Percentiles rank a stretch among this genome's conserved stretches.
These are phyloP conservation scores for Bothrops jararaca DNA, from an alignment of 2,113 vertebrate genomes.

Conservation along the genomic window DNA sequence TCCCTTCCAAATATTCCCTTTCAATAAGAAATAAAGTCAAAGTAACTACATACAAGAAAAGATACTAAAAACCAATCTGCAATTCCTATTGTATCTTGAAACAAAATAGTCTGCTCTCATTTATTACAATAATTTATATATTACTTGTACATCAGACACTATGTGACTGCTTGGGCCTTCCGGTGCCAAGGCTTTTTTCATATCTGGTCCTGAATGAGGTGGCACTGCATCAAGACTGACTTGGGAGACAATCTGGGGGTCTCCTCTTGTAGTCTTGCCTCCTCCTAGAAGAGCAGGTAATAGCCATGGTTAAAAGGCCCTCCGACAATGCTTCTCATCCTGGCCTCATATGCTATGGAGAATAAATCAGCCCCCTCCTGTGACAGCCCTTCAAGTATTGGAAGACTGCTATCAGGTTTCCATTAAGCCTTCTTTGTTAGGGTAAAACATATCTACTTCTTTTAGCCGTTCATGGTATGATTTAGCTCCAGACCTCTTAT, in stretches of 20 bases:
- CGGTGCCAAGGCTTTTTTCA: background rate
- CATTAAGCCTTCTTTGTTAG: too few relatives aligned
- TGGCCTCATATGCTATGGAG: too few relatives aligned
- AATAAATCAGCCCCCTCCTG: too few relatives aligned
- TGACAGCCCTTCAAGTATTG: too few relatives aligned
- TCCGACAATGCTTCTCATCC: too few relatives aligned
- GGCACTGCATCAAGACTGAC: background rate
- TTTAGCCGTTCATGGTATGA: too few relatives aligned
- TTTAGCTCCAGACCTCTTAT: background rate
- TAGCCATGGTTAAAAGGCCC: background rate
- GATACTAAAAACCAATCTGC: background rate
- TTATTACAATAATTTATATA: background rate
- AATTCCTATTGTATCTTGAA: background rate
- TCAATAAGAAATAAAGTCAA: background rate
- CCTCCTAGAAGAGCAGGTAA: background rate
- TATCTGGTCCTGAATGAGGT: background rate
- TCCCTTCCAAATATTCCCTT: background rate
- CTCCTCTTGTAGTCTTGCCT: background rate
- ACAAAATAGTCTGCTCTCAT: background rate
- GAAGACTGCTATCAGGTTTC: too few relatives aligned
- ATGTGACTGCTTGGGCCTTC: background rate
- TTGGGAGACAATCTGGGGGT: background rate
- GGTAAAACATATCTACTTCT: too few relatives aligned
- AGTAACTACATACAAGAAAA: background rate
- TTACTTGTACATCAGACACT: background rate